Conservation (phyloP, 2,113 vertebrate species). For the Columba janthina region DNA sequence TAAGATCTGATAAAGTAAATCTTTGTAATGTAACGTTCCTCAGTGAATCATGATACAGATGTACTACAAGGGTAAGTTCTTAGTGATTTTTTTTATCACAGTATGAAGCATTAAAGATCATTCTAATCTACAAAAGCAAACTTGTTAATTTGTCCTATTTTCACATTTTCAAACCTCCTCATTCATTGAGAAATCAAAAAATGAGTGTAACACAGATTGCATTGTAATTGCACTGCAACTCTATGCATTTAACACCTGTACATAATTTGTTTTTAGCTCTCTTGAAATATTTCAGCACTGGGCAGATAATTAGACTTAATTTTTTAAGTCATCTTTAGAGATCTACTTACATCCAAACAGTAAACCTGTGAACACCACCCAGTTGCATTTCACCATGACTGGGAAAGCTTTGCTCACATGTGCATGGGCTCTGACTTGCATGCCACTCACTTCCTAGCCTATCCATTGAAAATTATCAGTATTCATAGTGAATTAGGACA, state of each 20-base stretch:
- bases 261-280: background rate
- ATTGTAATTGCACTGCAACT: background rate
- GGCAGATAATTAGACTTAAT: background rate
- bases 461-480: background rate
- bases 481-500: background rate
- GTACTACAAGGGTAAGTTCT: background rate
- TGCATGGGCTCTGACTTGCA: background rate
- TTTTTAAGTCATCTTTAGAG: background rate
- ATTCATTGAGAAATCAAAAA: background rate
- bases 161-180: background rate
- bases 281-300: background rate
- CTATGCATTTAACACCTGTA: background rate
- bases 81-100: background rate
- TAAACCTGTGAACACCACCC: background rate
- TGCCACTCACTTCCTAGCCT: background rate
- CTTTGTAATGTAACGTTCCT: background rate
- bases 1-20: conserved; percentile 16
- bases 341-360: background rate
- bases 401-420: background rate
- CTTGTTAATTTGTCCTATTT: background rate
- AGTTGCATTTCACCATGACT: background rate
- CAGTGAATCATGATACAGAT: background rate
- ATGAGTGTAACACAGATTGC: background rate
- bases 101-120: background rate
- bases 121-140: background rate